These are phyloP conservation scores for Boulengeromyrus knoepffleri DNA, from an alignment of 2,113 vertebrate species.

Conservation along the genomic window DNA sequence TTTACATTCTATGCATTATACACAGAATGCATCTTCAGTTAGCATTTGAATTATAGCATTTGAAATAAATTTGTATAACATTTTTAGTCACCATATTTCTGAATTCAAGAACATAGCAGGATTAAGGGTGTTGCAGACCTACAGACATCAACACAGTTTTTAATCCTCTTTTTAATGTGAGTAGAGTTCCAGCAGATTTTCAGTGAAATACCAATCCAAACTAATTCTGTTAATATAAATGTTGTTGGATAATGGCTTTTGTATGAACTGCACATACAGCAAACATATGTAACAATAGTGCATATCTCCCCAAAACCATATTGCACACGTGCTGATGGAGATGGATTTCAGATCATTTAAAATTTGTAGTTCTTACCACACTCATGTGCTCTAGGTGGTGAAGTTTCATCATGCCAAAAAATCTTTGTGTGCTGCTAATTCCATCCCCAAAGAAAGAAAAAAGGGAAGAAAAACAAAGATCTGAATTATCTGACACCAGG, in stretches of 20 bases:
- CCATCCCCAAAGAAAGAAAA: constrained; percentile 10
- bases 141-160: neutral
- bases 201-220: neutral
- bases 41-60: neutral
- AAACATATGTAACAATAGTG: neutral
- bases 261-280: neutral
- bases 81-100: constrained; percentile 14
- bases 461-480: neutral
- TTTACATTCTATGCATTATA: neutral
- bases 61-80: constrained; percentile 11
- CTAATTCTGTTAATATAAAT: neutral
- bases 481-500: constrained; percentile 20
- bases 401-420: neutral
- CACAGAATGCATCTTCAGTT: neutral
- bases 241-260: neutral
- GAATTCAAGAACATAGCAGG: neutral
- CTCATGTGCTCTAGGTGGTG: neutral
- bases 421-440: constrained; percentile 6
- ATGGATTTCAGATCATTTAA: neutral
- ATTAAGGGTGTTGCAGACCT: neutral
- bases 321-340: neutral
- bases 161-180: constrained; percentile 17
- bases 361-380: neutral
- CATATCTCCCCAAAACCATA: neutral
- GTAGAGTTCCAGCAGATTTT: neutral